Base-by-base conservation (phyloP, 2,888 invertebrate species). In the Lasioglossum malachurum region DNA sequence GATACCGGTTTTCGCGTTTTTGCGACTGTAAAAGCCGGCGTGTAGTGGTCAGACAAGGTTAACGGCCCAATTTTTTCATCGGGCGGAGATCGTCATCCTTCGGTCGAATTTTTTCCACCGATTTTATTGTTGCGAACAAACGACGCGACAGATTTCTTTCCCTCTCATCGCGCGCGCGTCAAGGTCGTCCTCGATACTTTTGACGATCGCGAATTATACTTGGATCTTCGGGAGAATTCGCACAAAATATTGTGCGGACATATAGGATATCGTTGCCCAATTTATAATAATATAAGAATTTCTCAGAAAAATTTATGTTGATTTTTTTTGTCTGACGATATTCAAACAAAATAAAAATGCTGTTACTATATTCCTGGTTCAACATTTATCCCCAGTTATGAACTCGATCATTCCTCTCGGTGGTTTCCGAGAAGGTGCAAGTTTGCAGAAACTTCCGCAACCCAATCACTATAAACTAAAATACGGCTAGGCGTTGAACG, bases 1-100 rank as follows among this genome's bases (percentile, higher is more conserved):
- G 75, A 87, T 90, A 90, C 90, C 89, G 90, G 90, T 90, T 90
- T 89, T 53, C 53, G 75, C 83, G 78, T 89, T 90, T 90, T 86
- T 90, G 69, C 72, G 78, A 71, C 74, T 83, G 74, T 84, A 86
- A 86, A 89, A 76, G 87, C 83, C 41, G 0, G 60, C 10, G 60
- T 67, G 74, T 77, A 82, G 82, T 44, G 79, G 80, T 77, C 88
- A 78, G 89, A 86, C 90, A 90, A 90, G 90, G 90, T 90, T 89
- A 90, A 90, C 89, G 89, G 83, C 82, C 89, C 83, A 84, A 89
- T 90, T 90, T 83, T 85, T 84, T 74, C 67, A 75, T n/a, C 85
- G 16, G 53, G 27, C 69, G 78, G 67, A 27, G 78, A 81, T 87
- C 86, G 64, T 76, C 77, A 78, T 80, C 78, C 73, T 86, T 87